phyloP scores from a whole-genome alignment of 2,113 vertebrate genomes.

The Pungitius pungitius region DNA sequence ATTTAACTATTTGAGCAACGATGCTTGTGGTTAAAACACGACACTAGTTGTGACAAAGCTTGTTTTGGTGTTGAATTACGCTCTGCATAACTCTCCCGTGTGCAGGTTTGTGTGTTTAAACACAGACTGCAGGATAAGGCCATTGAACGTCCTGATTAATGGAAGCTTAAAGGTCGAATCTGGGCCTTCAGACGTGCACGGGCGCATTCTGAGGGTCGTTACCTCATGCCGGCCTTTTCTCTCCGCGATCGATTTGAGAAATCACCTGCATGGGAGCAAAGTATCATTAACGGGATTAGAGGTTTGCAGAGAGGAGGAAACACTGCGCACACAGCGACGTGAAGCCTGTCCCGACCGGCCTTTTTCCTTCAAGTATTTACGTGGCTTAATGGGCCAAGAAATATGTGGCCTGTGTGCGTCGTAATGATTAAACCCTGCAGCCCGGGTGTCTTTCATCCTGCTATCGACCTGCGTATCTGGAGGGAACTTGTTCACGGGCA shows the following conservation, averaged over 20 bases:
- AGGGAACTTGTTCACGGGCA: slow-evolving; percentile 62
- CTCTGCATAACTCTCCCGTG: slow-evolving; percentile 3
- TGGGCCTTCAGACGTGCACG: slow-evolving; percentile 35
- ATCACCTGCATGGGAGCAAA: slow-evolving; percentile 13
- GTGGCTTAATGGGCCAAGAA: slow-evolving; percentile 42
- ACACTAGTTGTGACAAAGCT: neutral
- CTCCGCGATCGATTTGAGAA: slow-evolving; percentile 47
- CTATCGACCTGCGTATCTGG: slow-evolving; percentile 53
- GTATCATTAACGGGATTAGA: slow-evolving; percentile 52
- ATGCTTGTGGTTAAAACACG: neutral
- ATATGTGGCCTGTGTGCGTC: slow-evolving; percentile 44
- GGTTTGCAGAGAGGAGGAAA: slow-evolving; percentile 23
- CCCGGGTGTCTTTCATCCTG: slow-evolving; percentile 58
- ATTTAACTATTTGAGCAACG: neutral
- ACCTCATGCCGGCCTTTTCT: slow-evolving; percentile 29
- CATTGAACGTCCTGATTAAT: slow-evolving; percentile 50
- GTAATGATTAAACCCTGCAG: slow-evolving; percentile 56
- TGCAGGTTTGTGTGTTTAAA: slow-evolving; percentile 7
- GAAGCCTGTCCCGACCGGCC: slow-evolving; percentile 40
- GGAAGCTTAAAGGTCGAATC: slow-evolving; percentile 62
- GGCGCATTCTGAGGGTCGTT: slow-evolving; percentile 17
- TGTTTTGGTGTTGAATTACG: slow-evolving; percentile 9
- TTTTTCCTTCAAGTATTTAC: slow-evolving; percentile 43
- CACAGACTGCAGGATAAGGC: slow-evolving; percentile 35
- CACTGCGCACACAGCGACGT: neutral